Evolutionary conservation across 1,140 invertebrate genomes (phyloP).

Genomic region (Antheraea mylitta): DNA sequence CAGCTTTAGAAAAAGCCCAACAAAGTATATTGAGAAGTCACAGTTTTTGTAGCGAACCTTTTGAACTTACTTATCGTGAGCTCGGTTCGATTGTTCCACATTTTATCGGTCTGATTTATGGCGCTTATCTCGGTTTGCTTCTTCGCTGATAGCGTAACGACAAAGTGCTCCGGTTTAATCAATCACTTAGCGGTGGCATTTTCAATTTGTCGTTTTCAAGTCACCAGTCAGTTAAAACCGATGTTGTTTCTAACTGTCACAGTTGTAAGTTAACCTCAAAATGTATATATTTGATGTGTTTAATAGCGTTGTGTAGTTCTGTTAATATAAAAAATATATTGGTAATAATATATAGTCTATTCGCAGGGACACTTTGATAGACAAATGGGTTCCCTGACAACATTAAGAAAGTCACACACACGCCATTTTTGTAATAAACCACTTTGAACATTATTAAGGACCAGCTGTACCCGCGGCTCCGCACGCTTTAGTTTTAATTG

Average conservation of each 20-base stretch:
- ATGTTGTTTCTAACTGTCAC: neutral
- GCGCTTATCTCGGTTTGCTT: slow-evolving; percentile 31
- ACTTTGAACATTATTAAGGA: no score
- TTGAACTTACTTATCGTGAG: neutral
- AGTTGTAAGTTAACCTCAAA: neutral
- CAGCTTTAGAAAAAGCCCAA: neutral
- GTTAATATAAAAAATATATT: no score
- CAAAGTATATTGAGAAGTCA: neutral
- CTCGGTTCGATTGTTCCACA: neutral
- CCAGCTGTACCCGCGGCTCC: no score
- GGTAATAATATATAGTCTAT: no score
- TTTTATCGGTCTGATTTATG: slow-evolving; percentile 49
- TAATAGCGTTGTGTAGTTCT: neutral
- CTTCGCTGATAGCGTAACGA: slow-evolving; percentile 33
- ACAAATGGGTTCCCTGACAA: no score
- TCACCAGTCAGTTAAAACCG: neutral
- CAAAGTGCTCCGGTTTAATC: slow-evolving; percentile 40
- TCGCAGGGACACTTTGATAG: no score
- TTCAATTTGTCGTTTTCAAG: slow-evolving; percentile 39
- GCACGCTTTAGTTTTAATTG: no score
- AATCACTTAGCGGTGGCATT: slow-evolving; percentile 39
- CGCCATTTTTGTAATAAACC: no score
- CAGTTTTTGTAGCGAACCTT: slow-evolving; percentile 1
- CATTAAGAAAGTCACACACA: no score
- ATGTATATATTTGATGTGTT: neutral